These are phyloP conservation scores for Tonatia bakeri DNA, from an alignment of 2,113 vertebrate genomes.

Conservation along the genomic window DNA sequence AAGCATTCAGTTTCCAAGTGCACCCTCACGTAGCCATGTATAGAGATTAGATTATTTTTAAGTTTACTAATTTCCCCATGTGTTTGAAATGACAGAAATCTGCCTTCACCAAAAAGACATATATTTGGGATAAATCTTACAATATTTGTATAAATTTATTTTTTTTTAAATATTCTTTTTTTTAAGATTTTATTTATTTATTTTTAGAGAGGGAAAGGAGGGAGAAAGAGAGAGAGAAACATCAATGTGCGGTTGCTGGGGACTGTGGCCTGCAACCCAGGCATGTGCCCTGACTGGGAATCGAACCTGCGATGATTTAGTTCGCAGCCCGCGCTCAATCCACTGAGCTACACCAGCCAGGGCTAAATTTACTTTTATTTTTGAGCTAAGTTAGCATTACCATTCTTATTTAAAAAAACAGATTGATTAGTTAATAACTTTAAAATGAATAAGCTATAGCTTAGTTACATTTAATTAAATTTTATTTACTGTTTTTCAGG, in stretches of 20 bases:
- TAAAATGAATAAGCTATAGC: neutral
- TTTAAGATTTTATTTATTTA: no score
- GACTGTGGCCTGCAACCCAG: no score
- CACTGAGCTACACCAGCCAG: no score
- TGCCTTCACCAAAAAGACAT: neutral
- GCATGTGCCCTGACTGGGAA: no score
- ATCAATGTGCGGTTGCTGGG: no score
- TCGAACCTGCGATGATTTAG: no score
- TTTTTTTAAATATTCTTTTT: no score
- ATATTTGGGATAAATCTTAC: neutral
- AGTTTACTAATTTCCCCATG: neutral
- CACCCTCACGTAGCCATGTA: neutral
- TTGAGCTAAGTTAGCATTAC: neutral
- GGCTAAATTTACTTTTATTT: constrained; percentile 2
- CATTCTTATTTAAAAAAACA: constrained; percentile 4
- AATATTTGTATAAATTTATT: neutral
- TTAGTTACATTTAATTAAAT: neutral
- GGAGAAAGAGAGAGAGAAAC: no score
- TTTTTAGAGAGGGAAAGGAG: no score
- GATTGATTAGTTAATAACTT: neutral
- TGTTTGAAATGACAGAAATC: neutral
- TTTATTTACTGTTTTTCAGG: neutral
- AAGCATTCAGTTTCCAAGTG: neutral
- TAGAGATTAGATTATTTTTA: neutral
- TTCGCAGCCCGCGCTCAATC: no score